phyloP scores from a whole-genome alignment of 2,888 invertebrate species.

The Scaptomyza cyrtandrae region DNA sequence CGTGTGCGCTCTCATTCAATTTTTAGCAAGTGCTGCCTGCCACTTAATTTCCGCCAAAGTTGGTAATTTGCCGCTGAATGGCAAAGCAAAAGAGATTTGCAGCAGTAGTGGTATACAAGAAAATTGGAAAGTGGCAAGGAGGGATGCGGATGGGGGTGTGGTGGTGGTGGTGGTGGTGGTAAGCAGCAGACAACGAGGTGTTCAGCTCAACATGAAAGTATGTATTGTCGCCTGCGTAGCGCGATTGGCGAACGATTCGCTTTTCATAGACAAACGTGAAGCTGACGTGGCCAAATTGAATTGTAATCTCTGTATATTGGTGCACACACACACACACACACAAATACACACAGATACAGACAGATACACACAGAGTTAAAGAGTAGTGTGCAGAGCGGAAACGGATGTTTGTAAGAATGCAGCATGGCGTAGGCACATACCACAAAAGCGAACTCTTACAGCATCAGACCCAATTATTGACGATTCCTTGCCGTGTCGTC shows the following conservation, averaged over 20 bases:
- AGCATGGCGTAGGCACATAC: conserved; percentile 38
- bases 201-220: conserved; percentile 20
- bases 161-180: too few relatives aligned
- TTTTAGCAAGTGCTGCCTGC: conserved; percentile 59
- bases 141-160: too few relatives aligned
- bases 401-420: conserved; percentile 75
- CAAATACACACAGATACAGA: background rate
- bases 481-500: conserved; percentile 6
- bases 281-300: conserved; percentile 69
- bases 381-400: conserved; percentile 49
- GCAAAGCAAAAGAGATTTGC: conserved; percentile 19
- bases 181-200: background rate
- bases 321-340: conserved; percentile 1
- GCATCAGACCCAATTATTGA: conserved; percentile 34
- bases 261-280: conserved; percentile 47
- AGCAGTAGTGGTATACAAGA: background rate
- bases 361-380: background rate
- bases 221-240: conserved; percentile 33
- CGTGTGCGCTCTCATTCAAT: conserved; percentile 53
- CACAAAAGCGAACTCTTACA: conserved; percentile 36
- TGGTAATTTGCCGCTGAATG: conserved; percentile 65
- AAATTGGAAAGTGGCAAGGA: background rate
- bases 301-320: conserved; percentile 51
- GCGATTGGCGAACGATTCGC: conserved; percentile 46
- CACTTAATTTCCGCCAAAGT: conserved; percentile 74